Conservation (phyloP, 2,888 invertebrate genomes). For the Zootermopsis nevadensis region DNA sequence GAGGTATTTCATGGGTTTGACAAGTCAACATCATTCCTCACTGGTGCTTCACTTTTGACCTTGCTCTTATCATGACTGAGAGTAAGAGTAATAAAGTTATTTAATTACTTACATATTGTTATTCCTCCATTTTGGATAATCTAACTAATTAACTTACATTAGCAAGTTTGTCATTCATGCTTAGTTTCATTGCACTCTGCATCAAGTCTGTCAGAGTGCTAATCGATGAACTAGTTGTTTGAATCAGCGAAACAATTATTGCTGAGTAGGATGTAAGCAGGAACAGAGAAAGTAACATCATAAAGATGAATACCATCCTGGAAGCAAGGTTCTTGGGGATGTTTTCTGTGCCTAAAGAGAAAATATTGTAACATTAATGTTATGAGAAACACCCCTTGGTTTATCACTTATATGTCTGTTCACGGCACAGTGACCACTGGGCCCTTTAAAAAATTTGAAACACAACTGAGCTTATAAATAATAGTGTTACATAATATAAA, state of each 20-base stretch:
- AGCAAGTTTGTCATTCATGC: background rate
- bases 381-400: too few relatives aligned
- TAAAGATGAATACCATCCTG: background rate
- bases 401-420: too few relatives aligned
- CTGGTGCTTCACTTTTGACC: background rate
- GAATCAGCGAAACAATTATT: background rate
- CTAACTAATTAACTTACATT: conserved; percentile 8
- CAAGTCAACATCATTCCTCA: background rate
- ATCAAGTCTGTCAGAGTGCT: background rate
- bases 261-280: conserved; percentile 11
- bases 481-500: too few relatives aligned
- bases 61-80: background rate
- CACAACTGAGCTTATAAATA: too few relatives aligned
- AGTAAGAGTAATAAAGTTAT: background rate
- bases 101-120: background rate
- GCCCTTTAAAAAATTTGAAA: too few relatives aligned
- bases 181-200: background rate
- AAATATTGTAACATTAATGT: too few relatives aligned
- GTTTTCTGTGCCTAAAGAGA: background rate
- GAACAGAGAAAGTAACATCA: background rate
- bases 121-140: background rate
- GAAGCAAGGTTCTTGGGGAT: background rate
- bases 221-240: background rate
- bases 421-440: too few relatives aligned
- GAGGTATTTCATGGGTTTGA: background rate